Evolutionary conservation across 2,797 vertebrate genomes (phyloP).

Genomic region (Sebastes paucispinis): DNA sequence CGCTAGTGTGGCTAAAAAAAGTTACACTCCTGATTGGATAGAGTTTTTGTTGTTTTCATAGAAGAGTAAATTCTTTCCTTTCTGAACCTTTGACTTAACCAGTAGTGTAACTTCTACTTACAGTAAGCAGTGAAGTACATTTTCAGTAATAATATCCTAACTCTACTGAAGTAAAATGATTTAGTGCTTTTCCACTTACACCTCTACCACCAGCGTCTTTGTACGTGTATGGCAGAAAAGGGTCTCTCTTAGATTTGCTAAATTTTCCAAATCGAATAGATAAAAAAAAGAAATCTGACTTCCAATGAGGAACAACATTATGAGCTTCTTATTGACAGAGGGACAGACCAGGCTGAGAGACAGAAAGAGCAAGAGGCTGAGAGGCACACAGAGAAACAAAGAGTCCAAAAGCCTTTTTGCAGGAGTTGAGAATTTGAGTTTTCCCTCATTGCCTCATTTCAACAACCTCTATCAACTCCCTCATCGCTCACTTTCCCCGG

Average conservation of each 20-base stretch:
- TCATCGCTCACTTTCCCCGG: slow-evolving; percentile 36
- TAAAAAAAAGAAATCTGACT: neutral
- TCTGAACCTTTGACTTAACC: neutral
- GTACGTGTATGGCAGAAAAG: neutral
- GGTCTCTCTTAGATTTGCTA: too few relatives aligned
- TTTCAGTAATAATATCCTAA: neutral
- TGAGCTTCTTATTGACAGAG: slow-evolving; percentile 9
- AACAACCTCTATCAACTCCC: slow-evolving; percentile 23
- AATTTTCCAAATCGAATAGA: neutral
- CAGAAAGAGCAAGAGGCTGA: neutral
- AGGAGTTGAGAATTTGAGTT: slow-evolving; percentile 10
- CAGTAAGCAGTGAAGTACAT: neutral
- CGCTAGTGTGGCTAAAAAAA: neutral
- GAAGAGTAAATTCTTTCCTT: neutral
- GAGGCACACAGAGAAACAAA: slow-evolving; percentile 15
- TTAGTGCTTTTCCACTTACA: neutral
- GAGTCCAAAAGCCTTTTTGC: slow-evolving; percentile 5
- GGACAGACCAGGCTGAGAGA: neutral
- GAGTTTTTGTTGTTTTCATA: neutral
- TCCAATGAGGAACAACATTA: neutral
- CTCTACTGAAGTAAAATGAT: neutral
- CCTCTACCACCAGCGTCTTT: neutral
- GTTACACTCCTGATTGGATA: neutral
- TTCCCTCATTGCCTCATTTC: slow-evolving; percentile 33
- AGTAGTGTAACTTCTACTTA: neutral